Percentiles rank a stretch among this genome's conserved stretches.
Evolutionary conservation across 1,140 invertebrate genomes (phyloP).

Genomic region (Cotesia chilonis): DNA sequence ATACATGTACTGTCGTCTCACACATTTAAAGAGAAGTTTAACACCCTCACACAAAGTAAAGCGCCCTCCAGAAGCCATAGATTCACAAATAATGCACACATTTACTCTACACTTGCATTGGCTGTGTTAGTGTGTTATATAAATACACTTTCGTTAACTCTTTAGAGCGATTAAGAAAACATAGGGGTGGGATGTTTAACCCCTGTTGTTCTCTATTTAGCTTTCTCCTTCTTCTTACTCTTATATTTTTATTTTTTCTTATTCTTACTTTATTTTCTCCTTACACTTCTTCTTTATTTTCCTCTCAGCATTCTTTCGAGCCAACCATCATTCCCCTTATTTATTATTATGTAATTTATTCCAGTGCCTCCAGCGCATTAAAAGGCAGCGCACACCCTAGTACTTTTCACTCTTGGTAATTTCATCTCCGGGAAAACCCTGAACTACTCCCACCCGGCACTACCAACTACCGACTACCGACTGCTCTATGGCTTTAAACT

Average conservation of each 20-base stretch:
- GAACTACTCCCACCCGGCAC: slow-evolving; percentile 25
- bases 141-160: background rate
- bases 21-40: background rate
- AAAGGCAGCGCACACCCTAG: slow-evolving; percentile 43
- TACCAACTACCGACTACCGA: too few relatives aligned
- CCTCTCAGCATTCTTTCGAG: background rate
- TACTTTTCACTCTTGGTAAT: slow-evolving; percentile 65
- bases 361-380: slow-evolving; percentile 50
- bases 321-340: slow-evolving; percentile 37
- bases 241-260: slow-evolving; percentile 25
- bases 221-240: background rate
- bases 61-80: too few relatives aligned
- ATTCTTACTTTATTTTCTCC: slow-evolving; percentile 52
- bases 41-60: background rate
- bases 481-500: slow-evolving; percentile 16
- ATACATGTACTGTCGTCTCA: background rate
- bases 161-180: slow-evolving; percentile 18
- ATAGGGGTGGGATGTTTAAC: slow-evolving; percentile 3
- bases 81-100: background rate
- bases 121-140: background rate
- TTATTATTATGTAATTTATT: slow-evolving; percentile 65
- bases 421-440: slow-evolving; percentile 44
- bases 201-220: slow-evolving; percentile 4
- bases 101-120: too few relatives aligned
- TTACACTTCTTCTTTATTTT: background rate